Percentiles rank a stretch among this genome's conserved stretches.
Evolutionary conservation across 64 coral and sea anemone genomes (phyloP).

Genomic region (Montipora foliosa): DNA sequence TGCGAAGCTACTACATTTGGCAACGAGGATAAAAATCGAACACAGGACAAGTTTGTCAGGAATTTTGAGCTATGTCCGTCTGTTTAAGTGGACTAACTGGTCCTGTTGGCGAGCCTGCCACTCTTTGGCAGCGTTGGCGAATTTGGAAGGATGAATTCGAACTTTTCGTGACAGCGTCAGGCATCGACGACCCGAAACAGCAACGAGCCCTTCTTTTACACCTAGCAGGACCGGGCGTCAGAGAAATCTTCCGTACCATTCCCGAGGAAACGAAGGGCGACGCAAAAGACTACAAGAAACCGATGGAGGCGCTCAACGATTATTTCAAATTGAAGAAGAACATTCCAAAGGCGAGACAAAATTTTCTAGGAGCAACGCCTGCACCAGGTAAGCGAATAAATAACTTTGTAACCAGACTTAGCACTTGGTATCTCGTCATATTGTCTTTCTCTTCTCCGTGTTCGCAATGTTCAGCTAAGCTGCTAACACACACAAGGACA

Average conservation of each 20-base stretch:
- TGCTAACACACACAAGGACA: conserved; percentile 22
- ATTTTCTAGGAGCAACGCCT: conserved; percentile 42
- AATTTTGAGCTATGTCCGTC: conserved; percentile 38
- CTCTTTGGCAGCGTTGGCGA: conserved; percentile 51
- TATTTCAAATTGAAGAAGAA: conserved; percentile 11
- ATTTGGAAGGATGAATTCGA: conserved; percentile 76
- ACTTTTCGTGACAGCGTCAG: conserved; percentile 54
- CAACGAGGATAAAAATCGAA: conserved; percentile 34
- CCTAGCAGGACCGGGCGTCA: background rate
- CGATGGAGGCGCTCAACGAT: conserved; percentile 50
- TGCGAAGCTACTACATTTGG: conserved; percentile 23
- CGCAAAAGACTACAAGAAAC: conserved; percentile 71
- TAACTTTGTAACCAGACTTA: conserved; percentile 74
- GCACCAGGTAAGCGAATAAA: conserved; percentile 57
- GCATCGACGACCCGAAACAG: conserved; percentile 25
- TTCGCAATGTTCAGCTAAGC: too few relatives aligned
- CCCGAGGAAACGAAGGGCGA: conserved; percentile 35
- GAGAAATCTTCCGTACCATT: background rate
- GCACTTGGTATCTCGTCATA: background rate
- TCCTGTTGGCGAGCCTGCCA: conserved; percentile 51
- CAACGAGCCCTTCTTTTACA: too few relatives aligned
- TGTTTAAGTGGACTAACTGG: conserved; percentile 70
- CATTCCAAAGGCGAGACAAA: conserved; percentile 36
- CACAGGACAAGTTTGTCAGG: background rate
- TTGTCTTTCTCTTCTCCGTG: background rate